Evolutionary conservation across 1,140 invertebrate genomes (phyloP).

Genomic region (Ylistrum balloti): DNA sequence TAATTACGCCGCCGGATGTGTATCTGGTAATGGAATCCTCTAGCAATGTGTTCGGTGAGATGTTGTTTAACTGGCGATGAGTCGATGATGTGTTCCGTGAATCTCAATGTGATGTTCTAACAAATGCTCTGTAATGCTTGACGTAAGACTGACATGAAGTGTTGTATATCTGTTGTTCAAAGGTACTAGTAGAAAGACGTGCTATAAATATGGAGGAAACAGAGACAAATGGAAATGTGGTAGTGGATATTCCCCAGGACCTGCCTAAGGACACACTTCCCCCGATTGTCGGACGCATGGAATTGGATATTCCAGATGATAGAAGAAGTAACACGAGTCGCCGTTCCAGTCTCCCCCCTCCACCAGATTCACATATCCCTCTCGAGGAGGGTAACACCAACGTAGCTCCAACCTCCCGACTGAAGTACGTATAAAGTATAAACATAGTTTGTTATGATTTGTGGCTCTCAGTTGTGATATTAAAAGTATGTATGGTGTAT

Average conservation of each 20-base stretch:
- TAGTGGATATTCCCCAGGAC: neutral
- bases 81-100: neutral
- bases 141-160: neutral
- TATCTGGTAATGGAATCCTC: neutral
- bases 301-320: neutral
- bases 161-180: neutral
- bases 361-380: neutral
- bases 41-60: neutral
- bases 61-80: too few species aligned
- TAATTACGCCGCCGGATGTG: neutral
- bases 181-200: neutral
- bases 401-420: neutral
- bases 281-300: neutral
- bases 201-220: neutral
- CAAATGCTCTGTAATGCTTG: neutral
- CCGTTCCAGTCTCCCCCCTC: slow-evolving; percentile 21
- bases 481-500: too few species aligned
- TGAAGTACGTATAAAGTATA: neutral
- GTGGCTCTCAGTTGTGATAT: too few species aligned
- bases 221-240: neutral
- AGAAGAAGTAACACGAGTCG: slow-evolving; percentile 9
- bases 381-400: slow-evolving; percentile 6
- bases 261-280: neutral
- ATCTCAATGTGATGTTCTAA: neutral
- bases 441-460: too few species aligned